Conservation (phyloP, 2,113 vertebrate genomes). For the Tricholaema leucomelas region DNA sequence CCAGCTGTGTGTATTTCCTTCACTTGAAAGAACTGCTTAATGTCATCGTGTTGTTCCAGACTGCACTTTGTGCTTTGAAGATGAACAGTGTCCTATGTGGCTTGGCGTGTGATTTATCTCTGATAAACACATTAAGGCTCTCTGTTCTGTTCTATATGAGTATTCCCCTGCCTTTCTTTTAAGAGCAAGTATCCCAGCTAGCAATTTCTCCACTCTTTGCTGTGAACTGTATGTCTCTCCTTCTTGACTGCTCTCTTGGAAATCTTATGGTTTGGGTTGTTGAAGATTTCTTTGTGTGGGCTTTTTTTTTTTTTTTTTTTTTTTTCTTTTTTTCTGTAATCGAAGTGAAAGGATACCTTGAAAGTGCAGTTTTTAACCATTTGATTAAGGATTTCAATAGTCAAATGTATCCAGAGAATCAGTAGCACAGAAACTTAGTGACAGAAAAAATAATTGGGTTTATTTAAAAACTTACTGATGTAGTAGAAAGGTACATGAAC, state of each 20-base stretch:
- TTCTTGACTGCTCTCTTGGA: neutral
- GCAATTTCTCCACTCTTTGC: neutral
- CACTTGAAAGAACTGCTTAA: neutral
- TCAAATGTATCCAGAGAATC: neutral
- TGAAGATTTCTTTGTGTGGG: too few species aligned
- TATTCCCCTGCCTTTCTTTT: neutral
- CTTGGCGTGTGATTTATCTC: neutral
- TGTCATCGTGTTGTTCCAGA: neutral
- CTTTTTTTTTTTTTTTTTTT: accelerated
- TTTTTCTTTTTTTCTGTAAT: neutral
- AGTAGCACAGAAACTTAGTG: neutral
- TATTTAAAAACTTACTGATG: neutral
- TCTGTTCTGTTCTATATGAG: neutral
- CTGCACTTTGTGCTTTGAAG: neutral
- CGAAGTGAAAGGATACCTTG: neutral
- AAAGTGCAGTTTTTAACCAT: neutral
- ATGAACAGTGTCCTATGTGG: neutral
- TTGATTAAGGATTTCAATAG: neutral
- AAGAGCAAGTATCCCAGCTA: neutral
- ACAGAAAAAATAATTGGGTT: neutral
- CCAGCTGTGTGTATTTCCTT: neutral
- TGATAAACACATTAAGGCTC: neutral
- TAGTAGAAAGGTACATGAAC: neutral
- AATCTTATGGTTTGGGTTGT: neutral
- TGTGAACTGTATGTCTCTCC: neutral